A percentile compares a stretch with the other conserved stretches of the same genome.
Conservation (phyloP, 1,140 invertebrate genomes). For the Gryon sp. region DNA sequence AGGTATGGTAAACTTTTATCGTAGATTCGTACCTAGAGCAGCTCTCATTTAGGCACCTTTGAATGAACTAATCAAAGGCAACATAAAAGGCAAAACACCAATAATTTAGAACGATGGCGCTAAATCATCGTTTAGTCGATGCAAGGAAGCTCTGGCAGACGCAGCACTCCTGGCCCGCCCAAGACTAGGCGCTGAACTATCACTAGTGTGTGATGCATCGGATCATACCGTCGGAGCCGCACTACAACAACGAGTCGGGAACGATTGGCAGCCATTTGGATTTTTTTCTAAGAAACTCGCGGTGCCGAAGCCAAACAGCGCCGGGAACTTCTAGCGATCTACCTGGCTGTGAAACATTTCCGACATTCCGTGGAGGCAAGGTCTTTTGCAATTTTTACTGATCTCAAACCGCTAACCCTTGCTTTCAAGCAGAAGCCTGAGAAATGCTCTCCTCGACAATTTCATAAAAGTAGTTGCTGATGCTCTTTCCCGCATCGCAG, state of each 20-base stretch:
- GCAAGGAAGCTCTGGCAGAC: conserved; percentile 68
- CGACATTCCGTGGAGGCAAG: conserved; percentile 73
- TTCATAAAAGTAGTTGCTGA: conserved; percentile 3
- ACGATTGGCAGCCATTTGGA: background rate
- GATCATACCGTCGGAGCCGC: conserved; percentile 21
- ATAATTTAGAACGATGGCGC: background rate
- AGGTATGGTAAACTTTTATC: too few relatives aligned
- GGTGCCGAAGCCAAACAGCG: conserved; percentile 71
- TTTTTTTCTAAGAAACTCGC: conserved; percentile 45
- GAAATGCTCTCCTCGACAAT: conserved; percentile 42
- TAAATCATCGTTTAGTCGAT: conserved; percentile 68
- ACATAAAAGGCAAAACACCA: background rate
- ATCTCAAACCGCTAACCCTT: conserved; percentile 74
- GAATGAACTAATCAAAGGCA: too few relatives aligned
- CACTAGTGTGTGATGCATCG: conserved; percentile 68
- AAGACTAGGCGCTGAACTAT: background rate
- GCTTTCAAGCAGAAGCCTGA: conserved; percentile 65
- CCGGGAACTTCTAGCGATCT: conserved; percentile 64
- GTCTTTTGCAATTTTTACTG: conserved; percentile 68
- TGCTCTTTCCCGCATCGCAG: background rate
- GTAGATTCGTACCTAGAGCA: too few relatives aligned
- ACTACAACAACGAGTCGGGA: background rate
- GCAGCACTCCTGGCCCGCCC: conserved; percentile 49
- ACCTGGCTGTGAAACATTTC: conserved; percentile 65
- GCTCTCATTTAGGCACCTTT: too few relatives aligned